These are phyloP conservation scores for Trematomus bernacchii DNA, from an alignment of 2,797 vertebrate genomes.

Conservation along the genomic window DNA sequence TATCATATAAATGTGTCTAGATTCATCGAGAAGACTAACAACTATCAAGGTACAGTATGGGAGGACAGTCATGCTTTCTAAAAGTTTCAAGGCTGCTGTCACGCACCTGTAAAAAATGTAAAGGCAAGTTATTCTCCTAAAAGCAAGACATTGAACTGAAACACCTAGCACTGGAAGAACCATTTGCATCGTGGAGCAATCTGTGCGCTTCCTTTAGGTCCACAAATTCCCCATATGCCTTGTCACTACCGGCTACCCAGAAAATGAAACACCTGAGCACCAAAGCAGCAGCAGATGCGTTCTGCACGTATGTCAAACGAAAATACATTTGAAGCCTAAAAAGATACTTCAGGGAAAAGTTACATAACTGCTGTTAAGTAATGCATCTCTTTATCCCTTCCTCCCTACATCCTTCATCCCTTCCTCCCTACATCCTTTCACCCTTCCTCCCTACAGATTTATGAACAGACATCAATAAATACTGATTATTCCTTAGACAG, in stretches of 20 bases:
- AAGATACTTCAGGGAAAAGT: slow-evolving; percentile 16
- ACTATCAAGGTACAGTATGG: neutral
- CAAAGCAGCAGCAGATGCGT: slow-evolving; percentile 20
- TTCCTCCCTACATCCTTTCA: too few relatives aligned
- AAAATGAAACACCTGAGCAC: slow-evolving; percentile 16
- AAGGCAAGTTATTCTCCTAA: slow-evolving; percentile 17
- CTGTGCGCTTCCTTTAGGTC: slow-evolving; percentile 25
- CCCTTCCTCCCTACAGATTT: neutral
- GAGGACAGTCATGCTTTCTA: neutral
- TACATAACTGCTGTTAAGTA: neutral
- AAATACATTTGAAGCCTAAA: slow-evolving; percentile 22
- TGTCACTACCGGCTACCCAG: slow-evolving; percentile 24
- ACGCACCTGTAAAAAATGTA: neutral
- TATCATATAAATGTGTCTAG: neutral
- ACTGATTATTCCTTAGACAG: neutral
- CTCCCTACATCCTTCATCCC: too few relatives aligned
- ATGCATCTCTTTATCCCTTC: neutral
- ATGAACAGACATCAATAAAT: neutral
- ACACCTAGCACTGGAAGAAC: neutral
- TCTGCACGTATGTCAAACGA: slow-evolving; percentile 8
- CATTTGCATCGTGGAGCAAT: neutral
- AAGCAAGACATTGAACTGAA: slow-evolving; percentile 12
- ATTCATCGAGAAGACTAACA: neutral
- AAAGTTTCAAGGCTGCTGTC: neutral
- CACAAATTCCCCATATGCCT: slow-evolving; percentile 9